Evolutionary conservation across 2,113 vertebrate species (phyloP).

Genomic region (Pelmatolapia mariae): DNA sequence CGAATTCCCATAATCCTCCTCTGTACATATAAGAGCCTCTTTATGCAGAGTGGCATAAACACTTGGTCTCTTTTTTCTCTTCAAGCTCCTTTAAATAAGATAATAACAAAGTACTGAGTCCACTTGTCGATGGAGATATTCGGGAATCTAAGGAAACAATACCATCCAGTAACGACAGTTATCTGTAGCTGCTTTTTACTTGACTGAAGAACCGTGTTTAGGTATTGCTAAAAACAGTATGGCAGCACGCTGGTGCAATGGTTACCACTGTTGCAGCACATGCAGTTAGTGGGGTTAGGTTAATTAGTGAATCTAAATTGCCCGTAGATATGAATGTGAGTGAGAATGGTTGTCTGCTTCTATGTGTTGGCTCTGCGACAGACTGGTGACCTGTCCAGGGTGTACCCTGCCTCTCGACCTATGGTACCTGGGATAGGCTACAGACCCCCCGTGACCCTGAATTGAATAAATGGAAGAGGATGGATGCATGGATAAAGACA

Average conservation of each 20-base stretch:
- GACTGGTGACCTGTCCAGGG: neutral
- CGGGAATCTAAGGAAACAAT: neutral
- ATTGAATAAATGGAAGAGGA: neutral
- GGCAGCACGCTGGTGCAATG: neutral
- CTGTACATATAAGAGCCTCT: neutral
- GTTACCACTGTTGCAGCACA: neutral
- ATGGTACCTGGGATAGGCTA: neutral
- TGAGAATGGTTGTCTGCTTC: neutral
- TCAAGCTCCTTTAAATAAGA: neutral
- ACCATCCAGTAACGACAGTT: neutral
- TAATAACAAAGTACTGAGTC: neutral
- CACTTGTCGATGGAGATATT: rapidly evolving
- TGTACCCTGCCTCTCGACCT: neutral
- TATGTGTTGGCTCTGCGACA: neutral
- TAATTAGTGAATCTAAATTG: neutral
- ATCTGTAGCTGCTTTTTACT: neutral
- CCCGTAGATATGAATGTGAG: neutral
- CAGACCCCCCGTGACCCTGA: neutral
- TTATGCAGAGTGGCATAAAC: neutral
- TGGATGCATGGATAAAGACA: neutral
- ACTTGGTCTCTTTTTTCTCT: rapidly evolving
- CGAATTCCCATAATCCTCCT: neutral
- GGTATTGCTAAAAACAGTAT: neutral
- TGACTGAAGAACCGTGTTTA: neutral
- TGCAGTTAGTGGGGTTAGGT: neutral